Evolutionary conservation across 2,797 vertebrate genomes (phyloP).

Genomic region (Lophotriccus pileatus): DNA sequence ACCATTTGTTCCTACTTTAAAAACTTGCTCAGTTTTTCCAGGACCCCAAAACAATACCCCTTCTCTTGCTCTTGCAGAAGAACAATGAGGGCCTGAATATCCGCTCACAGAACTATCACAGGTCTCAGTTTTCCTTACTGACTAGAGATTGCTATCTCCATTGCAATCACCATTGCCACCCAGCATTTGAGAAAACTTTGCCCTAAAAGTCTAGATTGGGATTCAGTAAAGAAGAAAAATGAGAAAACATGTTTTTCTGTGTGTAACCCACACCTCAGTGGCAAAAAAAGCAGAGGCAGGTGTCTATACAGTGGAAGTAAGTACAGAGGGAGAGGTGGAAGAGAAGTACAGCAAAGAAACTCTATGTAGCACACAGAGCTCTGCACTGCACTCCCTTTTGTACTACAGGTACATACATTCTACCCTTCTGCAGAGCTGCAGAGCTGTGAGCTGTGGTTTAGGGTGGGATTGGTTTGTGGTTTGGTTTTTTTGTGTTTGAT

Average conservation of each 20-base stretch:
- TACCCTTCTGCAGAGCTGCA: background rate
- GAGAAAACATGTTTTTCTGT: background rate
- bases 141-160: background rate
- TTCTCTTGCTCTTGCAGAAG: background rate
- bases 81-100: background rate
- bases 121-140: background rate
- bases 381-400: rapidly evolving
- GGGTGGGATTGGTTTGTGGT: background rate
- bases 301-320: background rate
- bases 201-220: background rate
- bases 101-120: background rate
- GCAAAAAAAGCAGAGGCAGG: background rate
- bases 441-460: background rate
- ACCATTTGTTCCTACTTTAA: background rate
- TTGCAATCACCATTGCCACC: background rate
- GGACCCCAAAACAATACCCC: background rate
- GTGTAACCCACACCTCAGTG: background rate
- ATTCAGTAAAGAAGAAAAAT: background rate
- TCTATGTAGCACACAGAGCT: background rate
- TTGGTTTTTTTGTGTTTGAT: background rate
- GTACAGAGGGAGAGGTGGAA: background rate
- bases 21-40: background rate
- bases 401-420: background rate
- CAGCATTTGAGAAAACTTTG: background rate
- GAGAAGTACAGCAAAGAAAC: background rate